Conservation (phyloP, 2,797 vertebrate genomes). For the Pampus argenteus region DNA sequence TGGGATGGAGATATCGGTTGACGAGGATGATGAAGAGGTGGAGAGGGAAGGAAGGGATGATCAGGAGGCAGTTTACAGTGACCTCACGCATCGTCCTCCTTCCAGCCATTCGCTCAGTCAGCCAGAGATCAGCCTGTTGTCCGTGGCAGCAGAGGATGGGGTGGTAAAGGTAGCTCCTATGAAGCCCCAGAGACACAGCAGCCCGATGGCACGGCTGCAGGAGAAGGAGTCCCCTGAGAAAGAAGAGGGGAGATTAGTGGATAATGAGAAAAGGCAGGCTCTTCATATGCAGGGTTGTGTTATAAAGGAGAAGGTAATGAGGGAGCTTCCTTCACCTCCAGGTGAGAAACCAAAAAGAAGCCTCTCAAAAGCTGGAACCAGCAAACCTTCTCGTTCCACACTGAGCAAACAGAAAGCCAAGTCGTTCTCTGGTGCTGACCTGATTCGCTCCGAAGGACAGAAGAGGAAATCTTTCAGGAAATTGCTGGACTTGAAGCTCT, state of each 20-base stretch:
- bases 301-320: conserved; percentile 35
- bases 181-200: conserved; percentile 87
- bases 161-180: conserved; percentile 80
- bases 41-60: conserved; percentile 13
- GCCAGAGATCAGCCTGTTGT: conserved; percentile 78
- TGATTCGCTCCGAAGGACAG: conserved; percentile 81
- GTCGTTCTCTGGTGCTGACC: conserved; percentile 90
- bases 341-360: conserved; percentile 80
- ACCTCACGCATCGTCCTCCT: conserved; percentile 3
- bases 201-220: conserved; percentile 64
- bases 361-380: conserved; percentile 70
- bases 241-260: conserved; percentile 10
- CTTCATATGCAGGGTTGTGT: not conserved
- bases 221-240: conserved; percentile 34
- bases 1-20: conserved; percentile 64
- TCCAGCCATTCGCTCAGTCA: conserved; percentile 78
- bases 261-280: not conserved
- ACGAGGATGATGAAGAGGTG: conserved; percentile 46
- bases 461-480: conserved; percentile 89
- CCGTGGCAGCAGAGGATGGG: conserved; percentile 45
- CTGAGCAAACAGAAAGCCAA: conserved; percentile 89
- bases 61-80: conserved; percentile 14
- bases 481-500: conserved; percentile 89
- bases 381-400: conserved; percentile 62
- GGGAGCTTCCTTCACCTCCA: conserved; percentile 66